A percentile compares a stretch with the other conserved stretches of the same genome.
Conservation (phyloP, 2,797 vertebrate genomes). For the Sebastes dallii region DNA sequence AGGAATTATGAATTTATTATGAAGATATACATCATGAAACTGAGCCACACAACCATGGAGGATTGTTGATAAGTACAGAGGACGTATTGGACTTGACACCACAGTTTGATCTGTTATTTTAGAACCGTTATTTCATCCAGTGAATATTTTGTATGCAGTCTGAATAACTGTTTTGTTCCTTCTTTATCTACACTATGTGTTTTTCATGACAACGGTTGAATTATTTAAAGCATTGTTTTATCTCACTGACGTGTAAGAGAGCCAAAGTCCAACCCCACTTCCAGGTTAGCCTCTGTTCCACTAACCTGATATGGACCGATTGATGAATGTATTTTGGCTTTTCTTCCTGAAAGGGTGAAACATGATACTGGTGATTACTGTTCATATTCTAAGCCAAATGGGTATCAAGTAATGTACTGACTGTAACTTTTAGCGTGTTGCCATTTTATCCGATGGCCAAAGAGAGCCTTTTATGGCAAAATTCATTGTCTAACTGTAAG, state of each 20-base stretch:
- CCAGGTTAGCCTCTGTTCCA: background rate
- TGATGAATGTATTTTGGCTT: background rate
- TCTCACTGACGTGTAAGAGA: background rate
- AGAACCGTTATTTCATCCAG: background rate
- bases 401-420: background rate
- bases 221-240: slow-evolving; percentile 50
- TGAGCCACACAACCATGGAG: background rate
- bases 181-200: background rate
- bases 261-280: background rate
- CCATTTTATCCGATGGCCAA: background rate
- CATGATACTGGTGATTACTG: background rate
- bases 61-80: background rate
- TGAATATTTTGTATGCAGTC: slow-evolving; percentile 7
- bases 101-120: background rate
- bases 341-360: slow-evolving; percentile 9
- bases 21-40: slow-evolving; percentile 15
- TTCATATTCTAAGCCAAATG: background rate
- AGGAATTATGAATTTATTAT: background rate
- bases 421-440: background rate
- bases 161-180: slow-evolving; percentile 10
- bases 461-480: slow-evolving; percentile 6
- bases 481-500: background rate
- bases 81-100: background rate
- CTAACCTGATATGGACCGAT: background rate
- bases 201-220: slow-evolving; percentile 17